Percentiles rank a stretch among this genome's conserved stretches.
phyloP scores from a whole-genome alignment of 2,113 vertebrate genomes.

The Oenanthe oenanthe region DNA sequence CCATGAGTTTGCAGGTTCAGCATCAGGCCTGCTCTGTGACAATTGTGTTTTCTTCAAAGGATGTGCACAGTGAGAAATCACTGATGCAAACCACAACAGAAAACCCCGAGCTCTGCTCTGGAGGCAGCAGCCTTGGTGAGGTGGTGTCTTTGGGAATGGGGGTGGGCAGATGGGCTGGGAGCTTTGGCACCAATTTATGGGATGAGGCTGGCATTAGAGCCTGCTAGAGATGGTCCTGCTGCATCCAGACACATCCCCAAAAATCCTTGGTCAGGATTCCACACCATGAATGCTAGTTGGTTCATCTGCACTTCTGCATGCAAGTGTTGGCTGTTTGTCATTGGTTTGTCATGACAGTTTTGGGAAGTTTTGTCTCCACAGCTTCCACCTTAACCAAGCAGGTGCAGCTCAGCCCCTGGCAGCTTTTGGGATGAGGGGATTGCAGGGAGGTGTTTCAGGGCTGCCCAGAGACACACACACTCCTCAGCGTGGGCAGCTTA shows the following conservation, averaged over 20 bases:
- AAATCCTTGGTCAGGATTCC: background rate
- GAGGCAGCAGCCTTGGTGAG: background rate
- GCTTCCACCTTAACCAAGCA: background rate
- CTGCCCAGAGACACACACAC: rapidly evolving
- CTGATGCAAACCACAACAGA: background rate
- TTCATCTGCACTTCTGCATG: rapidly evolving
- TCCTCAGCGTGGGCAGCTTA: background rate
- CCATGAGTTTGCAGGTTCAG: background rate
- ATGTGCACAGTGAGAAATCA: background rate
- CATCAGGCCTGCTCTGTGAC: background rate
- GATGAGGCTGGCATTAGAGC: background rate
- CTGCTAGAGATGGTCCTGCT: background rate
- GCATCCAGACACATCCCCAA: background rate
- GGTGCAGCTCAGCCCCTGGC: background rate
- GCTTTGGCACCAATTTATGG: background rate
- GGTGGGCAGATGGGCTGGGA: rapidly evolving
- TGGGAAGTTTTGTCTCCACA: background rate
- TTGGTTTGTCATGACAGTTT: rapidly evolving
- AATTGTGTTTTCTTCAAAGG: background rate
- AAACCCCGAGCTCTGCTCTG: background rate
- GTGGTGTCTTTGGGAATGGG: background rate
- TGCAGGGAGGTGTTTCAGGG: background rate
- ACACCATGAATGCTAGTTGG: background rate
- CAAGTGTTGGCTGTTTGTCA: rapidly evolving
- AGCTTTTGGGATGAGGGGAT: background rate